Conservation (phyloP, 2,797 vertebrate species). For the Pangasius larnaudii region DNA sequence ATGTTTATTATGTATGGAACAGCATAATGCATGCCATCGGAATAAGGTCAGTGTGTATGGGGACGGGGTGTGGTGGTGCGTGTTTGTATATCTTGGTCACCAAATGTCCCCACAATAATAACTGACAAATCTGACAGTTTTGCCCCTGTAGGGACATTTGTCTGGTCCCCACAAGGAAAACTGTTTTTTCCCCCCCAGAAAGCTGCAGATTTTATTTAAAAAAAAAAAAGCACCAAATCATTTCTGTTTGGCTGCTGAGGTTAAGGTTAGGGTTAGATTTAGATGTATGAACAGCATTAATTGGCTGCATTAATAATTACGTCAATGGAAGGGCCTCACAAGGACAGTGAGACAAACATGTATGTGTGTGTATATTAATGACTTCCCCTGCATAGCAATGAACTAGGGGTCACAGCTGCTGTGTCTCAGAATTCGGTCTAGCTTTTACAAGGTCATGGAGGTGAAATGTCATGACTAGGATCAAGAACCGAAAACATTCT, state of each 20-base stretch:
- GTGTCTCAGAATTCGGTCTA: background rate
- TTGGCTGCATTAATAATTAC: background rate
- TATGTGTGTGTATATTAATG: background rate
- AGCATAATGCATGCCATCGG: background rate
- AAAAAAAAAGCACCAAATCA: background rate
- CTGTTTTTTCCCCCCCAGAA: background rate
- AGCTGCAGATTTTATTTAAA: background rate
- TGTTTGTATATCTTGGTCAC: background rate
- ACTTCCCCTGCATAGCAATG: background rate
- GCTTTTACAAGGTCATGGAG: conserved; percentile 7
- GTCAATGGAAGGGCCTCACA: background rate
- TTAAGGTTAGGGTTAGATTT: background rate
- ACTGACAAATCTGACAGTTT: background rate
- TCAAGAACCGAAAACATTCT: conserved; percentile 3
- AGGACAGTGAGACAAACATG: background rate
- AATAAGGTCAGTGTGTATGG: background rate
- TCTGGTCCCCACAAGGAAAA: background rate
- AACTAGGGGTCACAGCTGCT: conserved; percentile 19
- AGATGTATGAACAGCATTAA: background rate
- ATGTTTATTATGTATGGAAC: background rate
- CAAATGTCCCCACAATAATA: background rate
- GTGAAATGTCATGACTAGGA: conserved; percentile 4
- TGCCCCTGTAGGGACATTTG: background rate
- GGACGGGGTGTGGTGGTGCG: background rate
- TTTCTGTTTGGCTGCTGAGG: background rate